Evolutionary conservation across 2,113 vertebrate genomes (phyloP), one percentile per base, ranked within the genome.

Genomic region (Nematolebias whitei): DNA sequence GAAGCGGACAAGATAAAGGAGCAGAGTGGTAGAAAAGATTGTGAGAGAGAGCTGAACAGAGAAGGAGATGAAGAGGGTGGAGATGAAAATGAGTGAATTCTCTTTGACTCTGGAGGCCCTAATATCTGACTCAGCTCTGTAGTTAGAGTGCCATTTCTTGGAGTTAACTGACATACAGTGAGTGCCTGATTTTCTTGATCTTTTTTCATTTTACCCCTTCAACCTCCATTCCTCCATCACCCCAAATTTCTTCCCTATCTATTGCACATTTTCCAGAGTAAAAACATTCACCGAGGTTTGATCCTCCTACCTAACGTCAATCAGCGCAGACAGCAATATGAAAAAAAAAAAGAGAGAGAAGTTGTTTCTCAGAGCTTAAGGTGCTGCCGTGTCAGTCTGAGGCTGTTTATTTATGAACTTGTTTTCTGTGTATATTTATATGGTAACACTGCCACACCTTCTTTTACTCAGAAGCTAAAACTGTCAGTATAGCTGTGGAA

Each of bases 381-480:
- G 85, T 90, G 85, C 78, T 72, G 74, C 73, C 81, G 58, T 84
- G 85, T 84, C 88, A 83, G 79, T 83, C 80, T 86, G 76, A 84
- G 72, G 72, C 80, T 76, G 70, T 90, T 91, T 89, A 88, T 90
- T 88, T 80, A 88, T 83, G 64, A 72, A 80, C 80, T 83, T 90
- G 79, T 86, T 89, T 88, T 8, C 32, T 35, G 32, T 35, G 84
- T 88, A 84, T 88, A 85, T 90, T 89, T 92, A 90, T 90, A 88
- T 84, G 71, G 78, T 63, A 55, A 43, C 1, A 12, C 63, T 35
- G 29, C 76, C 12, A 39, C 39, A 47, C 55, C 35, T 44, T 12
- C 26, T 1, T 32, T 65, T 50, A 41, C 71, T 78, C 68, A 7
- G 24, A 71, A 64, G 56, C 59, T 35, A 23, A 70, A 77, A 71